phyloP scores from a whole-genome alignment of 2,888 invertebrate genomes.

The Crocallis elinguaria region DNA sequence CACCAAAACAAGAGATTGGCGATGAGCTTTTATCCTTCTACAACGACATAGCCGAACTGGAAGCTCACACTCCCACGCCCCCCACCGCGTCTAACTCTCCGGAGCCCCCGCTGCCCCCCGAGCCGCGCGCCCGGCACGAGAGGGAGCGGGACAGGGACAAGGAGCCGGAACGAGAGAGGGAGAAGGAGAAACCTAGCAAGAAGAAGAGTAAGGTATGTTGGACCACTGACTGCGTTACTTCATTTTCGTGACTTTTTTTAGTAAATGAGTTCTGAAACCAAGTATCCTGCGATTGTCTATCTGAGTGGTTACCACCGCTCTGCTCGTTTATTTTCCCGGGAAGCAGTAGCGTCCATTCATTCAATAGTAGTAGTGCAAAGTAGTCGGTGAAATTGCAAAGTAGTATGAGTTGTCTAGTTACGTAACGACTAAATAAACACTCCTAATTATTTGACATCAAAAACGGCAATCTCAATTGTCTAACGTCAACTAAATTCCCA shows the following conservation, averaged over 20 bases:
- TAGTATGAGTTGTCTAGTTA: too few relatives aligned
- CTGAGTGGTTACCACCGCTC: too few relatives aligned
- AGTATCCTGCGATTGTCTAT: too few relatives aligned
- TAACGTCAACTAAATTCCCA: too few relatives aligned
- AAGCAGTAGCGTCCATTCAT: too few relatives aligned
- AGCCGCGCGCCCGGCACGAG: not conserved
- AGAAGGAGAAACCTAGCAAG: slow-evolving; percentile 28
- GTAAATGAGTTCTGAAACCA: too few relatives aligned
- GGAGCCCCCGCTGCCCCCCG: slow-evolving; percentile 38
- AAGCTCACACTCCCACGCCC: slow-evolving; percentile 53
- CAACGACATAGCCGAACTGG: slow-evolving; percentile 81
- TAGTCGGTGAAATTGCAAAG: too few relatives aligned
- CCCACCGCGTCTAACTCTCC: slow-evolving; percentile 43
- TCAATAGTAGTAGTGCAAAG: too few relatives aligned
- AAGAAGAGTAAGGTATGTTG: slow-evolving; percentile 32
- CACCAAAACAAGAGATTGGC: slow-evolving; percentile 66
- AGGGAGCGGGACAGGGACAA: slow-evolving; percentile 9
- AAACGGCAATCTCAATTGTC: too few relatives aligned
- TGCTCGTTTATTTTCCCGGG: too few relatives aligned
- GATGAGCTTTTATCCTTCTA: slow-evolving; percentile 83
- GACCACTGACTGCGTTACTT: not conserved
- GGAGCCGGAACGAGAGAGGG: slow-evolving; percentile 30
- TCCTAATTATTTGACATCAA: too few relatives aligned
- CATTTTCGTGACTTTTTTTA: not conserved
- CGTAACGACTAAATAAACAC: too few relatives aligned